phyloP scores from a whole-genome alignment of 1,140 invertebrate genomes.

The Myzus persicae region DNA sequence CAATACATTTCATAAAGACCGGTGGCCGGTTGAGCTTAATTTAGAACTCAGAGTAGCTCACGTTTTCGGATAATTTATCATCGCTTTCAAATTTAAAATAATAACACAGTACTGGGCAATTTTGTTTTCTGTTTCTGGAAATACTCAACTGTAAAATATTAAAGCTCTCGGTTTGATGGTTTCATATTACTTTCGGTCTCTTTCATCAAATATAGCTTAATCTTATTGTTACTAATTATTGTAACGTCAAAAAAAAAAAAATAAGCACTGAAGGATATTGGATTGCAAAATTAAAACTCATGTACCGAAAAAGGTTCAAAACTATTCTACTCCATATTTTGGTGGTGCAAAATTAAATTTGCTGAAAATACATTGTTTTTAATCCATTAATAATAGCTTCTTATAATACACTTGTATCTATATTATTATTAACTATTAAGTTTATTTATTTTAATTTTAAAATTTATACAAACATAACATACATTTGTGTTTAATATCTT shows the following conservation, averaged over 20 bases:
- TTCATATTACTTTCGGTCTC: background rate
- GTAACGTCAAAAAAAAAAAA: background rate
- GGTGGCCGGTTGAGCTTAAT: background rate
- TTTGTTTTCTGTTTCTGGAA: background rate
- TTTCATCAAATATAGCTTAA: background rate
- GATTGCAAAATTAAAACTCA: background rate
- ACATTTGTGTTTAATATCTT: background rate
- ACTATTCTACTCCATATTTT: background rate
- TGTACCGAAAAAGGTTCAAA: background rate
- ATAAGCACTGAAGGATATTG: background rate
- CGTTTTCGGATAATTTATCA: background rate
- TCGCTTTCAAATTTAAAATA: background rate
- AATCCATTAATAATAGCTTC: background rate
- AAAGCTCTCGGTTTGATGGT: background rate
- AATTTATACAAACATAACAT: too few species aligned
- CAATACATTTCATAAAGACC: background rate
- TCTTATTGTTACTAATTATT: background rate
- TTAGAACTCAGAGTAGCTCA: background rate
- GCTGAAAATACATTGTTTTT: background rate
- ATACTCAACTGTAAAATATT: constrained; percentile 11
- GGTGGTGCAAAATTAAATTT: background rate
- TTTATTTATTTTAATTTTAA: too few species aligned
- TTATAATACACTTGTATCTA: too few species aligned
- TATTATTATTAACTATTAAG: too few species aligned
- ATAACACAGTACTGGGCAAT: background rate